Evolutionary conservation across 2,888 invertebrate species (phyloP), one percentile per base, ranked within the genome.

Genomic region (Eupithecia tripunctaria): DNA sequence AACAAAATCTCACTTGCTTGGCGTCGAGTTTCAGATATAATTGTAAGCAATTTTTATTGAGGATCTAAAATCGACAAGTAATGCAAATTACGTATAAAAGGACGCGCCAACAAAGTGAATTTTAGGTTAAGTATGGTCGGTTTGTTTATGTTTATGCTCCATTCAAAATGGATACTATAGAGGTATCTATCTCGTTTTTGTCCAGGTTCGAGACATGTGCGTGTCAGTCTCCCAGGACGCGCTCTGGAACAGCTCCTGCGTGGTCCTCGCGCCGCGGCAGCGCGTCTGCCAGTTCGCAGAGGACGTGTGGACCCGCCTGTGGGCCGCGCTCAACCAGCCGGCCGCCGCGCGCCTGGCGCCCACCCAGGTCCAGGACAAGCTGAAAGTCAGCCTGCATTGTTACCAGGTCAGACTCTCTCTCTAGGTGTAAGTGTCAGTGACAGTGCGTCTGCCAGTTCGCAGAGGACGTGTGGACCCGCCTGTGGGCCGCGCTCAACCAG

Each of bases 261-360:
- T 97, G 96, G 93, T 98, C 67, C 91, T 98, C 69, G 97, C 98
- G 4, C 97, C 98, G 1, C 96, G 97, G 72, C 98, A 98, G 89
- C 95, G 98, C 76, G 95, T 98, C 65, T 96, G 97, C n/a, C 97
- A 97, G 72, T 97, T 97, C 89, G 95, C 96, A 68, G 96, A 96
- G 77, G 98, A 98, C 89, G 95, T 97, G 82, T 98, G 98, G 98
- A 97, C 97, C 59, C 95, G 96, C 76, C 91, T 98, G 79, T 98
- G 97, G 97, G 96, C 96, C 80, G 95, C 96, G 76, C 95, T 97
- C 43, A 95, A 86, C 80, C 83, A 84, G 15, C 77, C 82, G 67
- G 79, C 83, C 95, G 95, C 86, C 64, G 70, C 79, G 68, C 81
- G 95, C 92, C 95, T 97, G 82, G 95, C 94, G 71, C 96, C 97